These are phyloP conservation scores for Spisula subtruncata DNA, from an alignment of 2,888 invertebrate species.

Conservation along the genomic window DNA sequence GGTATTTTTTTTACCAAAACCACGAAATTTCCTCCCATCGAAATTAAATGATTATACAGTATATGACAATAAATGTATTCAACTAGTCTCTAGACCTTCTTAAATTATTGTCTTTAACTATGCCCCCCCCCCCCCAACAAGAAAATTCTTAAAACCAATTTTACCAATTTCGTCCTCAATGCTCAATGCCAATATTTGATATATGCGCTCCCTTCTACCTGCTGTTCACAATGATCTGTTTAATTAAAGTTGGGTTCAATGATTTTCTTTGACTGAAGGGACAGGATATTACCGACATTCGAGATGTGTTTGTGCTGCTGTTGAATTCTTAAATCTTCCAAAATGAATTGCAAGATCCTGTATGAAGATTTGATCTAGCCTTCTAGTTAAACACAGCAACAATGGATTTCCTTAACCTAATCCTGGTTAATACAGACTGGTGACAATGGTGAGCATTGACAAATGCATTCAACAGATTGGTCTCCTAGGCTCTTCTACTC, in stretches of 20 bases:
- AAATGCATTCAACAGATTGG: neutral
- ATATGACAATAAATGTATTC: no score
- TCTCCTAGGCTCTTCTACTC: neutral
- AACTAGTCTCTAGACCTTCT: no score
- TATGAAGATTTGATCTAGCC: neutral
- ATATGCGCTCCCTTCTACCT: neutral
- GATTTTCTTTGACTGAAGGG: neutral
- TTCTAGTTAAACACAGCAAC: neutral
- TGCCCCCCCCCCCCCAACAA: no score
- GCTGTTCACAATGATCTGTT: neutral
- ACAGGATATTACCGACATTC: neutral
- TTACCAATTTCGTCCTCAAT: neutral
- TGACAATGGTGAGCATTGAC: constrained; percentile 11
- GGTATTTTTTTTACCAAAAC: no score
- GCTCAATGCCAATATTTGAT: neutral
- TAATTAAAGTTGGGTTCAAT: neutral
- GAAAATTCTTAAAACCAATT: neutral
- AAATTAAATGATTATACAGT: no score
- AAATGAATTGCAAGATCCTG: neutral
- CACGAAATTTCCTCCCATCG: no score
- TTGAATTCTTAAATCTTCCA: constrained; percentile 11
- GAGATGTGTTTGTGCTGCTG: neutral
- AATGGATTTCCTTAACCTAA: neutral
- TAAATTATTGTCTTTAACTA: no score
- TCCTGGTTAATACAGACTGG: neutral